Base-by-base conservation (phyloP, 2,797 vertebrate species). In the Acipenser ruthenus region DNA sequence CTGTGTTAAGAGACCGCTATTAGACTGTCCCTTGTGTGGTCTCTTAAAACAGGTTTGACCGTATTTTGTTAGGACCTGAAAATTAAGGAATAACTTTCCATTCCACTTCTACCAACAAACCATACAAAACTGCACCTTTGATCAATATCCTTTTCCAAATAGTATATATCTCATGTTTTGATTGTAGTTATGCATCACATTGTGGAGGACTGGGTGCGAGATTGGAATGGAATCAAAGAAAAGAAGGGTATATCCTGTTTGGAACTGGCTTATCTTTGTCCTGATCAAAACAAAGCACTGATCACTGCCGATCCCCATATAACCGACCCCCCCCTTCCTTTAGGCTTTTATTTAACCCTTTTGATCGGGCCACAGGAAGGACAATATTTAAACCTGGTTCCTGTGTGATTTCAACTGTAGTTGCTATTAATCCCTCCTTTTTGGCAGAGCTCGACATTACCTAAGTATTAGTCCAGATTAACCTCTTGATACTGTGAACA, bases 311-410 rank as follows among this genome's bases (percentile, higher is more conserved):
- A 11, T 52, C 15, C 64, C 62, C 59, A 56, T 5, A 67, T 7
- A 13, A 11, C 58, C 49, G 56, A 9, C 53, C 55, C 55, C 55
- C 55, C 37, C 18, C 53, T 52, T 48, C 18, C 15, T 61, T 62
- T 65, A n/a, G 58, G 55, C 23, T 69, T 60, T 56, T 59, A 48
- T 50, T 56, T 63, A 50, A 66, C 62, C 60, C 52, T 67, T 49
- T 15, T 51, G 60, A 67, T 61, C 18, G 58, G n/a, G 11, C 15
- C 47, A 60, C 53, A 58, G 65, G 56, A 61, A 62, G 61, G 58
- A 56, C 63, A 55, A 13, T 7, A 12, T 23, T 37, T 49, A 67
- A 60, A 56, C 65, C 66, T 60, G 50, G 64, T 65, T 69, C 71
- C 68, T 63, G 68, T 65, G 62, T 49, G 49, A 58, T 67, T 48